Evolutionary conservation across 2,113 vertebrate species (phyloP), one percentile per base, ranked within the genome.

Genomic region (Octodon degus): DNA sequence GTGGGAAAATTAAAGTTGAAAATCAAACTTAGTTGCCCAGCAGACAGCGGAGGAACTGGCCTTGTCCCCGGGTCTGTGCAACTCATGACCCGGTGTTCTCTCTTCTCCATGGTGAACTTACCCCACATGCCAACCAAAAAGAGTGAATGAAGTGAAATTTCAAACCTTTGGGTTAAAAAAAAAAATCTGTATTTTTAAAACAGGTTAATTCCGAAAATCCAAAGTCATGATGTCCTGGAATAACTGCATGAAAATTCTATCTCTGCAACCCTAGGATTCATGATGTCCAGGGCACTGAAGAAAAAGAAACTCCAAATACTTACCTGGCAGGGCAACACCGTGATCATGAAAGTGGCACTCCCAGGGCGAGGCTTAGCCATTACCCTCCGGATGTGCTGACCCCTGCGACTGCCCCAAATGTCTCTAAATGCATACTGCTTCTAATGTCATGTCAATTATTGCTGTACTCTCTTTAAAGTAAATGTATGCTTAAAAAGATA

Each of bases 11-110:
- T 55, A 70, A 85, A 47, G 40, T 3, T 19, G 27, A 22, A 4
- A 3, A 4, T 7, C 7, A 2, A 55, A 14, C 9, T 0, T 14
- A 32, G 8, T 17, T 47, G 60, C n/a, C 16, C 3, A 19, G 1
- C 5, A 5, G 9, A 5, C 27, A 58, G 47, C 1, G 34, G n/a
- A 5, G 17, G 22, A 1, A 68, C 30, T 20, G 1, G 7, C 30
- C 63, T 40, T 22, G 30, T 90, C 5, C 13, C n/a, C n/a, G 10
- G 50, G 11, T 20, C 20, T 25, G 3, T 43, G 30, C 22, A 20
- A 53, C 19, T 72, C 22, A 22, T 40, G 72, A 34, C 16, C 53
- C 43, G 20, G 9, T 30, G 1, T 47, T 65, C 53, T 58, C 63
- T n/a, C 55, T 43, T 3, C 32, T 27, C 7, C 1, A 3, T 0